phyloP scores from a whole-genome alignment of 1,140 invertebrate genomes.

The Drosophila nebulosa region DNA sequence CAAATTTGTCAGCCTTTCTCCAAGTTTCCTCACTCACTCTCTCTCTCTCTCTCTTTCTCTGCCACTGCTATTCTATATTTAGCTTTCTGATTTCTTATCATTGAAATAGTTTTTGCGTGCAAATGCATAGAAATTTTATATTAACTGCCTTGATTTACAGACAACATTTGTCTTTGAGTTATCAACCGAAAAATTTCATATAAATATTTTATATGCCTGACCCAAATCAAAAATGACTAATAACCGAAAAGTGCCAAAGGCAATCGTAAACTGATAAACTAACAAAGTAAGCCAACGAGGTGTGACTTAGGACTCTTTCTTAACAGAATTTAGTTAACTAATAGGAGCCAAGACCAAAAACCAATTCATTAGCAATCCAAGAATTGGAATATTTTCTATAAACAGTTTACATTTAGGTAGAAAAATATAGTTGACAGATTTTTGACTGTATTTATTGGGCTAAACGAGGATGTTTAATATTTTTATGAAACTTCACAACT shows the following conservation, averaged over 20 bases:
- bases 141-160: slow-evolving; percentile 37
- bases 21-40: not conserved
- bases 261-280: slow-evolving; percentile 11
- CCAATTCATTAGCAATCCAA: no score
- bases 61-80: slow-evolving; percentile 4
- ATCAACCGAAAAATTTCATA: slow-evolving; percentile 42
- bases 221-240: slow-evolving; percentile 63
- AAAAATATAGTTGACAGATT: no score
- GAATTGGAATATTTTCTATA: no score
- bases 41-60: no score
- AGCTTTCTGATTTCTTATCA: slow-evolving; percentile 35
- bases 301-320: not conserved
- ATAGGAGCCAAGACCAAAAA: no score
- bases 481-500: no score
- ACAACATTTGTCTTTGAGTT: slow-evolving; percentile 64
- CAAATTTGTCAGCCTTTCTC: slow-evolving; percentile 46
- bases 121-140: slow-evolving; percentile 49
- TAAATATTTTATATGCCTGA: slow-evolving; percentile 61
- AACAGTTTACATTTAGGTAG: no score
- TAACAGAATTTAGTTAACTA: no score
- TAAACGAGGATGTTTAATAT: no score
- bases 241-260: slow-evolving; percentile 53
- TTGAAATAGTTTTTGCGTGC: slow-evolving; percentile 34
- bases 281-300: not conserved
- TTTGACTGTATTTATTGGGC: no score